A percentile compares a stretch with the other conserved stretches of the same genome.
Conservation (phyloP, 2,113 vertebrate species). For the Toxotes chatareus region DNA sequence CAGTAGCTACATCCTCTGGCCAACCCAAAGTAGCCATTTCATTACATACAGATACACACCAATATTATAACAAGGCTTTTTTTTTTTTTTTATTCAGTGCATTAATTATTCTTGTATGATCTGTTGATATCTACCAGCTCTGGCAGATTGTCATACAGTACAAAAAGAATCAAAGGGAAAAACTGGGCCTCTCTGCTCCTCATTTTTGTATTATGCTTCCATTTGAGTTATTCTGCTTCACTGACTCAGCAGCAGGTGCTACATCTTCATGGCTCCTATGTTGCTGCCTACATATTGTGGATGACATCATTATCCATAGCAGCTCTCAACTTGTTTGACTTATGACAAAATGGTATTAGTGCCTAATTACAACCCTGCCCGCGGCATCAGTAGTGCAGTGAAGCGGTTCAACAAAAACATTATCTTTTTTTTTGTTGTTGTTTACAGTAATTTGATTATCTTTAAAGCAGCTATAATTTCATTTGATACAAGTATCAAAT, state of each 20-base stretch:
- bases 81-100: conserved; percentile 12
- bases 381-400: neutral
- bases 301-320: conserved; percentile 14
- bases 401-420: too few species aligned
- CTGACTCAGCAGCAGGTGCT: conserved; percentile 21
- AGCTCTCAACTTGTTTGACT: conserved; percentile 11
- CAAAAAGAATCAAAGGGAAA: too few species aligned
- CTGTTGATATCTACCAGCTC: neutral
- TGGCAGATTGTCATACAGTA: neutral
- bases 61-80: conserved; percentile 6
- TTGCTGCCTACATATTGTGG: conserved; percentile 10
- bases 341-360: neutral
- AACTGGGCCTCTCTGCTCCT: neutral
- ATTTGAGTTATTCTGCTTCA: conserved; percentile 24
- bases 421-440: neutral
- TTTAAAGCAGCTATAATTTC: neutral
- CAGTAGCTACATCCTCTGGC: conserved; percentile 22
- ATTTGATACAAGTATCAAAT: neutral
- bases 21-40: conserved; percentile 21
- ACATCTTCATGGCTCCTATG: neutral
- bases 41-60: conserved; percentile 27
- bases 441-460: conserved; percentile 5
- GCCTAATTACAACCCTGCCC: neutral
- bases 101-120: neutral
- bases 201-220: neutral